A percentile compares a stretch with the other conserved stretches of the same genome.
Evolutionary conservation across 1,140 invertebrate species (phyloP).

Genomic region (Cataglyphis hispanica): DNA sequence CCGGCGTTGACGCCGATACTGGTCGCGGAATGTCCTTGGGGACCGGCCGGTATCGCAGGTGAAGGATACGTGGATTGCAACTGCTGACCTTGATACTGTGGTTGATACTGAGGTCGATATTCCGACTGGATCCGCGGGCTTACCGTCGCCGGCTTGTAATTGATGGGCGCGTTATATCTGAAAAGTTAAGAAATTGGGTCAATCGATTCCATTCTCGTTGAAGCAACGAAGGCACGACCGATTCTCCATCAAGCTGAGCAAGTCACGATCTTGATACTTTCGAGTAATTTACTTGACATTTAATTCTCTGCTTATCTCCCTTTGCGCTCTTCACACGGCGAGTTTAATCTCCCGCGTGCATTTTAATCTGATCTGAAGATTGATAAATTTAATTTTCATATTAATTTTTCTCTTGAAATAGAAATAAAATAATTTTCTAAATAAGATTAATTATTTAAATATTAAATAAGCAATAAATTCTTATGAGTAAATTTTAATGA

Average conservation of each 20-base stretch:
- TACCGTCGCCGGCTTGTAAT: conserved; percentile 80
- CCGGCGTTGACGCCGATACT: conserved; percentile 89
- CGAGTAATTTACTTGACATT: conserved; percentile 83
- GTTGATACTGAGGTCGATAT: conserved; percentile 81
- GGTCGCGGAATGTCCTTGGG: conserved; percentile 88
- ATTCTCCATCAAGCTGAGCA: conserved; percentile 59
- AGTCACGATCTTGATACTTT: conserved; percentile 74
- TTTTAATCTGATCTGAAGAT: conserved; percentile 16
- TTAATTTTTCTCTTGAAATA: background rate
- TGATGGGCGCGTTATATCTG: conserved; percentile 55
- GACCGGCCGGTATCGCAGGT: conserved; percentile 72
- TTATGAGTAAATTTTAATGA: background rate
- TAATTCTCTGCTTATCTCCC: conserved; percentile 65
- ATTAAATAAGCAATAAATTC: background rate
- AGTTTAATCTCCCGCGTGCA: background rate
- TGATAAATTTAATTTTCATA: background rate
- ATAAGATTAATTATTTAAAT: too few species aligned
- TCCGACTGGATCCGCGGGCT: conserved; percentile 77
- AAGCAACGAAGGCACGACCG: conserved; percentile 11
- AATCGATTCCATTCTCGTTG: conserved; percentile 21
- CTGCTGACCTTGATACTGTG: conserved; percentile 84
- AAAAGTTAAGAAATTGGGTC: conserved; percentile 36
- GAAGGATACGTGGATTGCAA: conserved; percentile 66
- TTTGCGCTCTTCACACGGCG: background rate
- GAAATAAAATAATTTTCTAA: background rate